These are phyloP conservation scores for Rhinopithecus roxellana DNA, from an alignment of 2,113 vertebrate species.

Conservation along the genomic window DNA sequence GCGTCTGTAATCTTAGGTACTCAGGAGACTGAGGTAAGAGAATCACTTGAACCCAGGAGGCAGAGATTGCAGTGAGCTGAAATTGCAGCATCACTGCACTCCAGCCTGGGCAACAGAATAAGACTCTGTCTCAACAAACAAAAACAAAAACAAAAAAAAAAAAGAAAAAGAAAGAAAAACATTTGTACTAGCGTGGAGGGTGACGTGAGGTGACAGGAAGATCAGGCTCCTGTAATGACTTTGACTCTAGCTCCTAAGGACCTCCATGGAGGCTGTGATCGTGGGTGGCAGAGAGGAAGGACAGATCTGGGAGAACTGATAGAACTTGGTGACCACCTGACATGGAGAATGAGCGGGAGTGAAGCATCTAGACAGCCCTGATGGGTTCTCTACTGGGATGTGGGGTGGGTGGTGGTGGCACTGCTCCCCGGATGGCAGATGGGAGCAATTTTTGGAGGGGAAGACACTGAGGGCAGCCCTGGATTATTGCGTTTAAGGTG, in stretches of 20 bases:
- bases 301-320: neutral
- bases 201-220: neutral
- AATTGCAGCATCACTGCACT: neutral
- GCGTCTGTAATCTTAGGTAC: neutral
- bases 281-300: neutral
- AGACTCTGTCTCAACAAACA: neutral
- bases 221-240: neutral
- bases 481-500: neutral
- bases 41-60: neutral
- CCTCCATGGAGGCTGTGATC: neutral
- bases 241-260: neutral
- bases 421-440: neutral
- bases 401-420: neutral
- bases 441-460: neutral
- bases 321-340: neutral
- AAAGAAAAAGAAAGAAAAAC: too few relatives aligned
- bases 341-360: neutral
- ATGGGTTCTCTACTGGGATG: neutral
- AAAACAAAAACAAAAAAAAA: neutral
- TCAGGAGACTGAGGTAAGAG: neutral
- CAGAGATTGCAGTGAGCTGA: neutral
- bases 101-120: neutral
- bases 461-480: neutral
- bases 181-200: neutral
- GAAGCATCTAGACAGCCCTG: neutral